Percentiles rank a stretch among this genome's conserved stretches.
Conservation (phyloP, 2,113 vertebrate species). For the Pseudolaguvia tuberculata region DNA sequence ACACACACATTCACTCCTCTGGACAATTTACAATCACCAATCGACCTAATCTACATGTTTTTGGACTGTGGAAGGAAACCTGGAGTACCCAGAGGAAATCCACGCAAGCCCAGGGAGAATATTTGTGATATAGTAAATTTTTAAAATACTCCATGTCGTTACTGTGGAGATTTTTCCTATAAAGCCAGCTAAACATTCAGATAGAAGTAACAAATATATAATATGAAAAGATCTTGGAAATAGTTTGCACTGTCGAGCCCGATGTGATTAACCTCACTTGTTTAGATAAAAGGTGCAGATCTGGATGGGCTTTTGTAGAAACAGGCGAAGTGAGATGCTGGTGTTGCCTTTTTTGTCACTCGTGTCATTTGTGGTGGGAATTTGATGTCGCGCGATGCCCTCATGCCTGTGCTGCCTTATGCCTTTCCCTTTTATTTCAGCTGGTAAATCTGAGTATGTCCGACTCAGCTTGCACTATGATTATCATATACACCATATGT, state of each 20-base stretch:
- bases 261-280: not conserved
- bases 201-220: not conserved
- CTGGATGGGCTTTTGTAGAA: not conserved
- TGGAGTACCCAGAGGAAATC: no score
- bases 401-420: conserved; percentile 4
- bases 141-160: not conserved
- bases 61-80: no score
- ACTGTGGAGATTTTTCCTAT: not conserved
- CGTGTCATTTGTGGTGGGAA: not conserved
- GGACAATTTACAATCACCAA: no score
- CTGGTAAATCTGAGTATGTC: not conserved
- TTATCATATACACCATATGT: conserved; percentile 17
- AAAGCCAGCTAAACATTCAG: not conserved
- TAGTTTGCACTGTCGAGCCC: no score
- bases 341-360: no score
- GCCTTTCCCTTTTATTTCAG: not conserved
- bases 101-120: no score
- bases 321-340: not conserved
- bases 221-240: no score
- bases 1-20: no score
- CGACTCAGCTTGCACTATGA: conserved; percentile 10
- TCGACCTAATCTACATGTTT: no score
- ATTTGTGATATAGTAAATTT: no score
- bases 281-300: not conserved
- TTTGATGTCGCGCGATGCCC: not conserved